phyloP scores from a whole-genome alignment of 2,888 invertebrate species.

The Acrobasis repandana region DNA sequence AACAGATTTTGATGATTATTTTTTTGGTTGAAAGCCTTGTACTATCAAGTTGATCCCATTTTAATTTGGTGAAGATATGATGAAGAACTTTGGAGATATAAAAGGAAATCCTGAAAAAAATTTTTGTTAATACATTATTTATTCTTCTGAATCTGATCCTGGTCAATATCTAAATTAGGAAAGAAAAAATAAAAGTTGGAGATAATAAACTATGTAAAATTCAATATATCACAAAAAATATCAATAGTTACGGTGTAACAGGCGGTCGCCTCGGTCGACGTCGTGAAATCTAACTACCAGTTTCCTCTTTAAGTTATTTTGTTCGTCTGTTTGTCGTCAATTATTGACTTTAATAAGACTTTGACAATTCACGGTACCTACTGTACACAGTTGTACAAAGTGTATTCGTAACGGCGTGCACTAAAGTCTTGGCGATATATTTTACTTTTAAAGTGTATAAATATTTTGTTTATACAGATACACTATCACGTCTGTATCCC shows the following conservation, averaged over 20 bases:
- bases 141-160: no score
- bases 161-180: no score
- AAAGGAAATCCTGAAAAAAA: no score
- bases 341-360: slow-evolving; percentile 69
- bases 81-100: no score
- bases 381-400: slow-evolving; percentile 34
- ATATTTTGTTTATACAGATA: no score
- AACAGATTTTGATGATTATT: no score
- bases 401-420: slow-evolving; percentile 25
- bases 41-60: no score
- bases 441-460: background rate
- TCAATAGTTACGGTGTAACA: slow-evolving; percentile 29
- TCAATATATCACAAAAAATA: slow-evolving; percentile 1
- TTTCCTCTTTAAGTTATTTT: slow-evolving; percentile 64
- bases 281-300: slow-evolving; percentile 53
- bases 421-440: background rate
- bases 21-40: no score
- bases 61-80: no score
- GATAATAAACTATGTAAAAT: background rate
- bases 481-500: no score
- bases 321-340: slow-evolving; percentile 60
- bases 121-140: no score
- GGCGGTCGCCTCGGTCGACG: slow-evolving; percentile 35
- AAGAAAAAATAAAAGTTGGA: no score
- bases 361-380: slow-evolving; percentile 56